These are phyloP conservation scores for Drosophila albomicans DNA, from an alignment of 1,140 invertebrate species.

Conservation along the genomic window DNA sequence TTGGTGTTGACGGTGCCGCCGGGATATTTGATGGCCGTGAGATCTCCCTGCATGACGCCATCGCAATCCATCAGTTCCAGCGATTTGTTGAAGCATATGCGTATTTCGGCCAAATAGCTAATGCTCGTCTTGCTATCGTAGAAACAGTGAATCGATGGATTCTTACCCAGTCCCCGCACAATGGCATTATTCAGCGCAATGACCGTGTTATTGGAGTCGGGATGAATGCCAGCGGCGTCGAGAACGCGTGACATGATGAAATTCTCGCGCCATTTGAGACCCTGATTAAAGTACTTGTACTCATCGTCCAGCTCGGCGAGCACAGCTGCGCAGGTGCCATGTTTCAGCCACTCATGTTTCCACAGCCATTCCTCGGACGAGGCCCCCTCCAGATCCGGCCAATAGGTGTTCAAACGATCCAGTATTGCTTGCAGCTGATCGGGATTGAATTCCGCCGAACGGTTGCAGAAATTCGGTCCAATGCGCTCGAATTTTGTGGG, in stretches of 20 bases:
- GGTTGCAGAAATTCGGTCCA: constrained; percentile 90
- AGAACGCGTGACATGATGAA: constrained; percentile 89
- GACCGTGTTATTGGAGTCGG: constrained; percentile 87
- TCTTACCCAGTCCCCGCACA: constrained; percentile 86
- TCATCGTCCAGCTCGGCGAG: constrained; percentile 88
- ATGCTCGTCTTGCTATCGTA: constrained; percentile 86
- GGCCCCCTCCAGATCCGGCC: constrained; percentile 90
- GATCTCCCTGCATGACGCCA: constrained; percentile 76
- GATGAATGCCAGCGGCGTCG: constrained; percentile 86
- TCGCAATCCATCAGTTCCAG: constrained; percentile 87
- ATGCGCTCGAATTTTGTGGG: constrained; percentile 89
- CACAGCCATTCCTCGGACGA: constrained; percentile 88
- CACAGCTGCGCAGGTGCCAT: constrained; percentile 91
- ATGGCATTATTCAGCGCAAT: constrained; percentile 87
- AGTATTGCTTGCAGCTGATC: constrained; percentile 87
- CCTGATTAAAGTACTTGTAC: constrained; percentile 90
- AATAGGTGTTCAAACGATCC: constrained; percentile 87
- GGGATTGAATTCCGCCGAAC: constrained; percentile 88
- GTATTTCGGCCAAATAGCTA: constrained; percentile 88
- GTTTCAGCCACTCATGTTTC: constrained; percentile 94
- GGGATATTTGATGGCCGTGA: constrained; percentile 64
- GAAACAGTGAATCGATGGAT: constrained; percentile 88
- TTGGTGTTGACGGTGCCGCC: constrained; percentile 86
- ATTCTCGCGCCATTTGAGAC: constrained; percentile 87
- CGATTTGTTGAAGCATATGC: constrained; percentile 89